Evolutionary conservation across 1,140 invertebrate genomes (phyloP).

Genomic region (Lamellibrachia luymesi): DNA sequence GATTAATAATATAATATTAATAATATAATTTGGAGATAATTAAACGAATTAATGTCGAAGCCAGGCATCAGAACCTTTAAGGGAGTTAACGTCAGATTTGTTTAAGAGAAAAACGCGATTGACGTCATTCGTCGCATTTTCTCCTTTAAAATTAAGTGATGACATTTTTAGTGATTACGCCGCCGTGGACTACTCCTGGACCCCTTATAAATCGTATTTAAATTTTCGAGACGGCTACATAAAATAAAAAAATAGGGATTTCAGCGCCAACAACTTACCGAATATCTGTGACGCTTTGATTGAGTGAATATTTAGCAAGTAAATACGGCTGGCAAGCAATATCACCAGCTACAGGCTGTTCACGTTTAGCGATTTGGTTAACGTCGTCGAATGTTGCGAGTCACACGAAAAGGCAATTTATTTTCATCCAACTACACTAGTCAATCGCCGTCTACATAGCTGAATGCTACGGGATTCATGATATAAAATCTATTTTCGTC

Average conservation of each 20-base stretch:
- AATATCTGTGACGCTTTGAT: background rate
- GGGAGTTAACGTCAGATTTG: no score
- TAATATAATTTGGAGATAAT: no score
- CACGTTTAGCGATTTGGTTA: background rate
- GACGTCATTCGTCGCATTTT: no score
- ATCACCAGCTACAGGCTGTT: background rate
- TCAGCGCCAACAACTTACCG: background rate
- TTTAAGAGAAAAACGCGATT: no score
- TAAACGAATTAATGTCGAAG: no score
- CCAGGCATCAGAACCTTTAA: no score
- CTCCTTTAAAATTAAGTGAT: no score
- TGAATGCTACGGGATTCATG: background rate
- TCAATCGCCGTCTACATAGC: background rate
- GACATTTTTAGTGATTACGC: no score
- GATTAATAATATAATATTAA: no score
- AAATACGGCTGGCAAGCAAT: background rate
- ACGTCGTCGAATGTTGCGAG: background rate
- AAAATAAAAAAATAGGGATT: background rate
- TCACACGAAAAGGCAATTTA: background rate
- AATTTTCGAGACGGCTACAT: background rate
- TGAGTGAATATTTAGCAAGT: background rate
- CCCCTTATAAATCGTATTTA: no score
- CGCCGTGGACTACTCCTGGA: no score
- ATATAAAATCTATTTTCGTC: background rate
- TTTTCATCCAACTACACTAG: background rate